These are phyloP conservation scores for Melanostoma scalare DNA, from an alignment of 2,888 invertebrate species.

Conservation along the genomic window DNA sequence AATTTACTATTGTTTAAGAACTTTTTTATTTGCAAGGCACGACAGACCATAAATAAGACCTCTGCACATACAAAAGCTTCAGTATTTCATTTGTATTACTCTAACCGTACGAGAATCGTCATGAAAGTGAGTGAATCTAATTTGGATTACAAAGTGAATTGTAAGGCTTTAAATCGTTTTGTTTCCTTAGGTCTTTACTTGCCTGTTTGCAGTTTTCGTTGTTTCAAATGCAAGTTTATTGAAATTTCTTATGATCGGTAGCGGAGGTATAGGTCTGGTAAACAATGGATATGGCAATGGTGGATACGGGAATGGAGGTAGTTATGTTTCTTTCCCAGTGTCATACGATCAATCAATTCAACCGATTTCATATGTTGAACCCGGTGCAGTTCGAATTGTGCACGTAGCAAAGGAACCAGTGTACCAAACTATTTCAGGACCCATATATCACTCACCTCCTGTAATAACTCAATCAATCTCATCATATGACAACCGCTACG, in stretches of 20 bases:
- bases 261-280: not conserved
- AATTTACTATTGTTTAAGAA: too few relatives aligned
- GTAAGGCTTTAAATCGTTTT: not conserved
- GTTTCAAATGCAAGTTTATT: constrained; percentile 40
- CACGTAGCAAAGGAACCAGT: constrained; percentile 4
- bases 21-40: too few relatives aligned
- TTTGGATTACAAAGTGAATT: not conserved
- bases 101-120: not conserved
- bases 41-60: too few relatives aligned
- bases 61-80: too few relatives aligned
- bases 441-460: not conserved
- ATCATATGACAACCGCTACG: not conserved
- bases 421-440: constrained; percentile 10
- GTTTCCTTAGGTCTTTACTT: constrained; percentile 44
- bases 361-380: not conserved
- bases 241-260: constrained; percentile 28
- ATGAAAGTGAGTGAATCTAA: not conserved
- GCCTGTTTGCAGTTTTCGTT: constrained; percentile 52
- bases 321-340: not conserved
- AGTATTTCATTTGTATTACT: too few relatives aligned
- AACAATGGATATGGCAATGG: not conserved
- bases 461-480: not conserved
- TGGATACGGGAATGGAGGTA: not conserved
- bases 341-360: not conserved
- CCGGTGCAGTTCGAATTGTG: not conserved